phyloP scores from a whole-genome alignment of 2,797 vertebrate genomes.

The Macroramphosus scolopax region DNA sequence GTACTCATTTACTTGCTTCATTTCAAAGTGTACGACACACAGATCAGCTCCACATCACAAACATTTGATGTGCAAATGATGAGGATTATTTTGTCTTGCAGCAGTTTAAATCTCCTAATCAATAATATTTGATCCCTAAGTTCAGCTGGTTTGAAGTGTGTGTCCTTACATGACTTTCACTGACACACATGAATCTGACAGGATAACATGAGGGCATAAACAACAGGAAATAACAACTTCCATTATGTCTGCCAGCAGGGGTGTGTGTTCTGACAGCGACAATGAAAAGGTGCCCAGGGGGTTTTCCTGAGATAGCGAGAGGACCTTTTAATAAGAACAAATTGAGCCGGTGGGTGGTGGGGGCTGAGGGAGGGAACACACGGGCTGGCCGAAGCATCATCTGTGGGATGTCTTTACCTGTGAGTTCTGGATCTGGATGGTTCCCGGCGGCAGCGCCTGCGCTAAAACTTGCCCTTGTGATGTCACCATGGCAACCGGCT shows the following conservation, averaged over 20 bases:
- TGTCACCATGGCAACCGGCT: slow-evolving; percentile 99
- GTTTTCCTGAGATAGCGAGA: slow-evolving; percentile 34
- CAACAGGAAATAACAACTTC: slow-evolving; percentile 49
- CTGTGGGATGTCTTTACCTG: slow-evolving; percentile 82
- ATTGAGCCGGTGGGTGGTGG: slow-evolving; percentile 27
- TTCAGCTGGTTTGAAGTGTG: neutral
- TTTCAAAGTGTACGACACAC: too few relatives aligned
- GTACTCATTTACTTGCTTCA: too few relatives aligned
- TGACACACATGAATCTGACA: slow-evolving; percentile 15
- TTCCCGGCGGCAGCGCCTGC: slow-evolving; percentile 90
- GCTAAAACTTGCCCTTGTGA: slow-evolving; percentile 98
- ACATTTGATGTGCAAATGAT: too few relatives aligned
- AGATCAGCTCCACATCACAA: too few relatives aligned
- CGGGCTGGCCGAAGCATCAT: slow-evolving; percentile 1
- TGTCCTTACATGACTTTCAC: slow-evolving; percentile 14
- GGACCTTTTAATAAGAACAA: slow-evolving; percentile 46
- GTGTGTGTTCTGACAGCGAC: slow-evolving; percentile 45
- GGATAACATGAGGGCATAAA: slow-evolving; percentile 25
- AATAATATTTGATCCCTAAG: too few relatives aligned
- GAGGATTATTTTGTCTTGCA: too few relatives aligned
- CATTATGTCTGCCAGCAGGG: slow-evolving; percentile 50
- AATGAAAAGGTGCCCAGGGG: slow-evolving; percentile 37
- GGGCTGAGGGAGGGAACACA: neutral
- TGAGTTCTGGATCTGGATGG: slow-evolving; percentile 95
- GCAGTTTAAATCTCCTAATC: too few relatives aligned